Evolutionary conservation across 1,140 invertebrate genomes (phyloP).

Genomic region (Eupeodes corollae): DNA sequence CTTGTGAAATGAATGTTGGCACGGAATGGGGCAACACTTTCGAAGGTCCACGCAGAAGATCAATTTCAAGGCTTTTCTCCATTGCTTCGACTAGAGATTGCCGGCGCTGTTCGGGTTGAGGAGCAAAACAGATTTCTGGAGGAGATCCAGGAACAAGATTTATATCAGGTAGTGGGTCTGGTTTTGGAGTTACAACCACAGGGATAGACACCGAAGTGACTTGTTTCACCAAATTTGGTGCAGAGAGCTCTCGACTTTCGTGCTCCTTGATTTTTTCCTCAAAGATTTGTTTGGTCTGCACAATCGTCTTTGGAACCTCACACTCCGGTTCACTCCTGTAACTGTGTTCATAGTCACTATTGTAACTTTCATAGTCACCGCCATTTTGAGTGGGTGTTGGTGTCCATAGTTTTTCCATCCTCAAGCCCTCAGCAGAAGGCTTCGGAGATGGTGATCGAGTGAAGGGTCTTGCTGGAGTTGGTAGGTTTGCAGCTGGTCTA

Average conservation of each 20-base stretch:
- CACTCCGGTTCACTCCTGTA: slow-evolving; percentile 9
- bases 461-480: slow-evolving; percentile 23
- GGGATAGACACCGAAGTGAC: slow-evolving; percentile 37
- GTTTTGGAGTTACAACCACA: slow-evolving; percentile 22
- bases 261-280: slow-evolving; percentile 28
- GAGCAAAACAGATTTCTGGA: slow-evolving; percentile 51
- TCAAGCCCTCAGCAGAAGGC: slow-evolving; percentile 47
- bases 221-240: slow-evolving; percentile 42
- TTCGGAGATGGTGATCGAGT: slow-evolving; percentile 32
- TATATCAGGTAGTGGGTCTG: slow-evolving; percentile 31
- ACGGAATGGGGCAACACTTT: slow-evolving; percentile 43
- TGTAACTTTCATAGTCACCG: slow-evolving; percentile 11
- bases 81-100: slow-evolving; percentile 46
- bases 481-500: slow-evolving; percentile 30
- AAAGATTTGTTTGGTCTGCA: slow-evolving; percentile 30
- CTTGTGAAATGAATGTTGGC: slow-evolving; percentile 20
- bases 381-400: slow-evolving; percentile 15
- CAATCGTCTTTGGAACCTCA: slow-evolving; percentile 15
- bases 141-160: slow-evolving; percentile 49
- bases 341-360: slow-evolving; percentile 18
- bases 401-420: slow-evolving; percentile 53
- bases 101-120: slow-evolving; percentile 31
- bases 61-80: slow-evolving; percentile 46
- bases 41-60: slow-evolving; percentile 41
- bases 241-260: slow-evolving; percentile 39